Conservation (phyloP, 2,888 invertebrate genomes). For the Cantharis nigra region DNA sequence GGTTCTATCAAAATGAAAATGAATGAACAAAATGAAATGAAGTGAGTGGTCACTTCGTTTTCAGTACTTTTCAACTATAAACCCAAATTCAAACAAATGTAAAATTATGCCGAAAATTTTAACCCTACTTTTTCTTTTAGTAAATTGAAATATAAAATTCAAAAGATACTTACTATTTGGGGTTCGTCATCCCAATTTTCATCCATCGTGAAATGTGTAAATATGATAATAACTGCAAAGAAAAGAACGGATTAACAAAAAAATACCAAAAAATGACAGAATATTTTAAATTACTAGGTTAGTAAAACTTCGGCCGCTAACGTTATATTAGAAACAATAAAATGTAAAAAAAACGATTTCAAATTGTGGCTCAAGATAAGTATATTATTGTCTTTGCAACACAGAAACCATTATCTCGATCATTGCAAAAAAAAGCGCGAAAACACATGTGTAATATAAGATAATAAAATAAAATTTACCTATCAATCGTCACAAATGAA, state of each 20-base stretch:
- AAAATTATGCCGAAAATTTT: neutral
- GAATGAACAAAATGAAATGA: no score
- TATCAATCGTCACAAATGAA: neutral
- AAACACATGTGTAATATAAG: neutral
- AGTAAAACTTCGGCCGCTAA: no score
- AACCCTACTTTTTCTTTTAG: neutral
- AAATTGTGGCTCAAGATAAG: neutral
- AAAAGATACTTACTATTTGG: conserved; percentile 29
- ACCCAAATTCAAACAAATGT: neutral
- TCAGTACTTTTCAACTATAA: no score
- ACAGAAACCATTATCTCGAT: neutral
- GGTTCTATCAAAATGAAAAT: no score
- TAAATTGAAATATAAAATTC: neutral
- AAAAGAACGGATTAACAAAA: neutral
- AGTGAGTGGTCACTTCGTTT: no score
- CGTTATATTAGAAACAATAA: neutral
- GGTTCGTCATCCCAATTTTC: conserved; percentile 37
- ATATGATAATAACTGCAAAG: neutral
- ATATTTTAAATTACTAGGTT: no score
- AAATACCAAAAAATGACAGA: no score
- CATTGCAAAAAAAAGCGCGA: neutral
- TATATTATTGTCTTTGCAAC: neutral
- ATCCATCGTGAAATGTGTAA: neutral
- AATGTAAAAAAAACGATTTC: neutral
- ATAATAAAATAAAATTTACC: neutral